A percentile compares a stretch with the other conserved stretches of the same genome.
These are phyloP conservation scores for Chironomus riparius DNA, from an alignment of 2,888 invertebrate species.

Conservation along the genomic window DNA sequence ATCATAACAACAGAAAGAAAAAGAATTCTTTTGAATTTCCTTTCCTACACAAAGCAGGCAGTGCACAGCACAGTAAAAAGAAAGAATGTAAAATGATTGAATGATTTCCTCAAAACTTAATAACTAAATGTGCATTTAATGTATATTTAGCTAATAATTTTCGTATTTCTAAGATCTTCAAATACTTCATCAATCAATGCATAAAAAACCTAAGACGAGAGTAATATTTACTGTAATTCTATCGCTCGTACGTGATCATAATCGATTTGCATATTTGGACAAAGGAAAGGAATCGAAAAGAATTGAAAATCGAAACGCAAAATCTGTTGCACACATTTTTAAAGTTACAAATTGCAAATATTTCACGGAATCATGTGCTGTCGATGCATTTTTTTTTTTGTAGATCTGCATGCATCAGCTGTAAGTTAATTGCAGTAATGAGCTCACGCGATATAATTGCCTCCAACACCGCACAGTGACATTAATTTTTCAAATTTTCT, in stretches of 20 bases:
- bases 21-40: too few species aligned
- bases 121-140: too few species aligned
- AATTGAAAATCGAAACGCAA: slow-evolving; percentile 7
- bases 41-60: too few species aligned
- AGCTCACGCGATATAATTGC: slow-evolving; percentile 9
- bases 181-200: too few species aligned
- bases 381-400: neutral
- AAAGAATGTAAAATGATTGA: too few species aligned
- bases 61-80: too few species aligned
- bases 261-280: slow-evolving; percentile 1
- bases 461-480: slow-evolving; percentile 1
- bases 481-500: slow-evolving; percentile 12
- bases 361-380: slow-evolving; percentile 21
- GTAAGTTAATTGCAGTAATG: neutral
- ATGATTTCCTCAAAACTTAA: too few species aligned
- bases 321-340: neutral
- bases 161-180: too few species aligned
- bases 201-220: neutral
- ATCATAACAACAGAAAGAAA: neutral
- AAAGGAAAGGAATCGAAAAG: neutral
- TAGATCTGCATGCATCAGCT: slow-evolving; percentile 13
- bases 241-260: slow-evolving; percentile 14
- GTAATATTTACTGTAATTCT: neutral
- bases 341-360: neutral
- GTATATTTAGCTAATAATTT: too few species aligned